phyloP scores from a whole-genome alignment of 2,888 invertebrate species.

The Coelogynopora nodosa region DNA sequence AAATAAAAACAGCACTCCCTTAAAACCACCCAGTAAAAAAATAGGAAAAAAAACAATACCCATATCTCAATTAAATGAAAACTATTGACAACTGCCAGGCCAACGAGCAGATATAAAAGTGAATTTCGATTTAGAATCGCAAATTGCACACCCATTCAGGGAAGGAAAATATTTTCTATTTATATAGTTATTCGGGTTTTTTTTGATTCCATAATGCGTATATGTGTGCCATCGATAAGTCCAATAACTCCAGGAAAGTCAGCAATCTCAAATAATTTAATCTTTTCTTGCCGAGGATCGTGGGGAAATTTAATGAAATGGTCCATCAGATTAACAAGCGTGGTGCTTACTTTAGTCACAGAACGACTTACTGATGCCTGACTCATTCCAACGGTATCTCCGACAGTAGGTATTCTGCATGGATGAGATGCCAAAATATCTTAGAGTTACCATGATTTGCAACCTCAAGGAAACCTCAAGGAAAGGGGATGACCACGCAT shows the following conservation, averaged over 20 bases:
- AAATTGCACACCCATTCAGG: neutral
- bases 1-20: neutral
- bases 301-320: neutral
- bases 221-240: conserved; percentile 11
- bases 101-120: neutral
- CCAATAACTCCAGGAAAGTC: conserved; percentile 4
- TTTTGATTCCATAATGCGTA: neutral
- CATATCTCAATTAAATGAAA: neutral
- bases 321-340: neutral
- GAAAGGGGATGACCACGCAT: neutral
- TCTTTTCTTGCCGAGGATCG: neutral
- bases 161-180: conserved; percentile 23
- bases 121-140: neutral
- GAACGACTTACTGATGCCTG: conserved; percentile 12
- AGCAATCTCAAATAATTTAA: neutral
- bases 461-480: neutral
- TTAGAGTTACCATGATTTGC: neutral
- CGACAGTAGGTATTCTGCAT: conserved; percentile 3
- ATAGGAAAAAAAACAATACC: neutral
- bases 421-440: neutral
- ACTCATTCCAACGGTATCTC: conserved; percentile 11
- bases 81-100: conserved; percentile 6
- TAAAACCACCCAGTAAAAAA: neutral
- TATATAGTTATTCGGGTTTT: neutral
- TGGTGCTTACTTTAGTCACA: neutral